Evolutionary conservation across 2,888 invertebrate species (phyloP).

Genomic region (Sesia bembeciformis): DNA sequence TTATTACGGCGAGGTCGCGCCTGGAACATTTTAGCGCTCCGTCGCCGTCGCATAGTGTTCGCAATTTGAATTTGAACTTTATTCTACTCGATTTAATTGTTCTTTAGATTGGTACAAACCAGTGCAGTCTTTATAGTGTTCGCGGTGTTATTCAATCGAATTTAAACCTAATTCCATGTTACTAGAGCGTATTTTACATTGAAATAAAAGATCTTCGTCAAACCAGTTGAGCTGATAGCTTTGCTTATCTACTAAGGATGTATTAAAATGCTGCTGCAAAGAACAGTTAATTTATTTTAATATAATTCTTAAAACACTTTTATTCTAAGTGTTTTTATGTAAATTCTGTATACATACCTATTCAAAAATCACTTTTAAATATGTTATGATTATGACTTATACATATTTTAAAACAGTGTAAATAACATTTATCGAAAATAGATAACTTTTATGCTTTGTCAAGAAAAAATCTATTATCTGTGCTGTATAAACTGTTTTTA

Average conservation of each 20-base stretch:
- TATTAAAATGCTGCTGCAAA: background rate
- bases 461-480: too few species aligned
- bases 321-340: background rate
- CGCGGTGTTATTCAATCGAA: too few species aligned
- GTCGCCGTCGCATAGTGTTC: background rate
- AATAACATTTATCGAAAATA: too few species aligned
- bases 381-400: too few species aligned
- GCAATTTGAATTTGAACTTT: constrained; percentile 8
- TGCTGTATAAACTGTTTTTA: too few species aligned
- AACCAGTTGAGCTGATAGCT: background rate
- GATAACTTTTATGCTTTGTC: too few species aligned
- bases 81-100: constrained; percentile 5
- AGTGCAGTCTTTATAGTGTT: background rate
- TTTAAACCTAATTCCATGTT: too few species aligned
- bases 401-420: too few species aligned
- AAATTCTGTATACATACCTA: too few species aligned
- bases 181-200: background rate
- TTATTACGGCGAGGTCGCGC: constrained; percentile 12
- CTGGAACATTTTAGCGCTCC: constrained; percentile 12
- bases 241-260: background rate
- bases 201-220: background rate
- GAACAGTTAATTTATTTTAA: background rate
- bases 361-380: too few species aligned
- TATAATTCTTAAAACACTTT: background rate
- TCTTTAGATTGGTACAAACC: background rate